Evolutionary conservation across 2,113 vertebrate species (phyloP), one percentile per base, ranked within the genome.

Genomic region (Gymnarchus niloticus): DNA sequence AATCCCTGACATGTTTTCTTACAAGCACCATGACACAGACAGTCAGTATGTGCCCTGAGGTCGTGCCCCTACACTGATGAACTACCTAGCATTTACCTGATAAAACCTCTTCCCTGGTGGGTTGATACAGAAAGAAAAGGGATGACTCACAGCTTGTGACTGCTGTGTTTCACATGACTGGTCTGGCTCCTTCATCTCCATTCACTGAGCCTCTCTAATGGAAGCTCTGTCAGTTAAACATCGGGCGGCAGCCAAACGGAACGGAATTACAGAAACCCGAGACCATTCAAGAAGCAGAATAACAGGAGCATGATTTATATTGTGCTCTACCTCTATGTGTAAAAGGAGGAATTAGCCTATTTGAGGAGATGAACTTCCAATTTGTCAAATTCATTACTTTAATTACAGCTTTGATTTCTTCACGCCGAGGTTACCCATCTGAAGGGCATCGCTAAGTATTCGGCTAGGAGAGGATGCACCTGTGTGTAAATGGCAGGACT

Each of bases 371-470:
- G 44, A 78, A 48, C 76, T 25, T 48, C 37, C 44, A 78, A 78
- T 78, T 78, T 78, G 76, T 78, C 46, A 19, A 78, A 78, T 78
- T 78, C 76, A 78, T 78, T 78, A 78, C 76, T 44, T 48, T 78
- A 78, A 78, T 78, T 78, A 78, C 41, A 78, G 76, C 76, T 78
- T 17, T 78, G 44, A 48, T 78, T 48, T 41, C 46, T 78, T 17
- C 3, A 46, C 44, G 19, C 44, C 23, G 23, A 78, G 21, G 76
- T 78, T 78, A 78, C 46, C 76, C 44, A 78, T 78, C 76, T 78
- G 44, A 78, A 78, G 76, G 76, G 76, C 44, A 12, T 78, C 44
- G 44, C 44, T 78, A 37, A 37, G 7, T 78, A 37, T 48, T 78
- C 76, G 1, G 76, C 21, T 14, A 23, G 76, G 76, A 78, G 44